These are phyloP conservation scores for Chalcosyrphus nemorum DNA, from an alignment of 2,888 invertebrate genomes.

Conservation along the genomic window DNA sequence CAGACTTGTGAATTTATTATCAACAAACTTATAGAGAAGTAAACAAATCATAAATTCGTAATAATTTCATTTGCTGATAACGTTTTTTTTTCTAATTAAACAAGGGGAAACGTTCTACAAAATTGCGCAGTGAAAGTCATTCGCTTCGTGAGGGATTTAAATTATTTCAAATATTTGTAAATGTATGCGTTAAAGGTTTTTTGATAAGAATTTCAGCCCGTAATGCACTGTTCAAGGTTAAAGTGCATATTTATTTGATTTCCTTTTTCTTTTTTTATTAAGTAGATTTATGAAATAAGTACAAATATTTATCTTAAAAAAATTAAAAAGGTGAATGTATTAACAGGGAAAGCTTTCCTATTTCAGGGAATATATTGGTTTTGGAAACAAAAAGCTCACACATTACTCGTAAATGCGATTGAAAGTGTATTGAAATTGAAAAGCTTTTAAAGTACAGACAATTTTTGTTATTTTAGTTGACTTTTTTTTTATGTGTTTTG, in stretches of 20 bases:
- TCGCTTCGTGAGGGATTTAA: not conserved
- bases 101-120: slow-evolving; percentile 8
- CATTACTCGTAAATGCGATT: slow-evolving; percentile 25
- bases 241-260: not conserved
- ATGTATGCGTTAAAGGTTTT: slow-evolving; percentile 17
- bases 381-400: slow-evolving; percentile 37
- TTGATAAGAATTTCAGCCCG: too few species aligned
- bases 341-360: not conserved
- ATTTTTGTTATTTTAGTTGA: too few species aligned
- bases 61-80: slow-evolving; percentile 1
- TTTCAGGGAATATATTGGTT: not conserved
- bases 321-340: not conserved
- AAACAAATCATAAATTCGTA: slow-evolving; percentile 1
- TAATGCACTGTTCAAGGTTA: slow-evolving; percentile 32
- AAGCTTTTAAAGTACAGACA: slow-evolving; percentile 21
- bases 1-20: not conserved
- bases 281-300: not conserved
- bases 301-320: not conserved
- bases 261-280: not conserved
- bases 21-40: not conserved
- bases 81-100: not conserved
- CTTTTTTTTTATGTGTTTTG: not conserved
- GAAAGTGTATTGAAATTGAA: slow-evolving; percentile 44
- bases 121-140: slow-evolving; percentile 65
- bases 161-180: too few species aligned